Conservation (phyloP, 2,888 invertebrate genomes). For the Agrypnus murinus region DNA sequence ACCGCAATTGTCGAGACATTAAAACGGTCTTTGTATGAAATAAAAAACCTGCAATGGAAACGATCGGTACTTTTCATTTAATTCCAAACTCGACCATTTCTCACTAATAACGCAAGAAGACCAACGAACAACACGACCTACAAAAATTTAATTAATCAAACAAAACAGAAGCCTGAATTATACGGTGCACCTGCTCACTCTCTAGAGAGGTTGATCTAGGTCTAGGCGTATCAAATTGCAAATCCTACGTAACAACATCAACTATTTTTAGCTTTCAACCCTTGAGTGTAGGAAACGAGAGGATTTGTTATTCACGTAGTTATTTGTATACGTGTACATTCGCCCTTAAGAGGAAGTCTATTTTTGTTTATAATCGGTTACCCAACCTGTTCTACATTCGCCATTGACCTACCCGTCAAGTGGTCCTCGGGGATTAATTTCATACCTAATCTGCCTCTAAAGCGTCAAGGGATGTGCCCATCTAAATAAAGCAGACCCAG, state of each 20-base stretch:
- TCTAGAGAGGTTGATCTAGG: not conserved
- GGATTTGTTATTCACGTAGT: not conserved
- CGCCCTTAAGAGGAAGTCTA: slow-evolving; percentile 6
- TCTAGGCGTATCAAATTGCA: slow-evolving; percentile 24
- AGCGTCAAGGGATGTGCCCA: slow-evolving; percentile 44
- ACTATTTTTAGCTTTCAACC: slow-evolving; percentile 20
- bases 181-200: slow-evolving; percentile 12
- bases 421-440: slow-evolving; percentile 47
- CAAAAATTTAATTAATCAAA: slow-evolving; percentile 16
- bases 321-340: too few species aligned
- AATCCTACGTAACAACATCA: not conserved
- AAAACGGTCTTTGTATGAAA: slow-evolving; percentile 16
- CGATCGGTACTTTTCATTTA: not conserved
- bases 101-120: too few species aligned
- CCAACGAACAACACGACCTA: not conserved
- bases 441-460: slow-evolving; percentile 49
- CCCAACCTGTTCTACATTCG: slow-evolving; percentile 35
- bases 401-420: slow-evolving; percentile 49
- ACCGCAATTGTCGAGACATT: slow-evolving; percentile 14
- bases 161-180: slow-evolving; percentile 17
- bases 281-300: slow-evolving; percentile 15
- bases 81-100: too few species aligned
- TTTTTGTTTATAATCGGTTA: slow-evolving; percentile 47
- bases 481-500: slow-evolving; percentile 38
- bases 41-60: not conserved